phyloP scores from a whole-genome alignment of 2,888 invertebrate species.

The Chorisops tibialis region DNA sequence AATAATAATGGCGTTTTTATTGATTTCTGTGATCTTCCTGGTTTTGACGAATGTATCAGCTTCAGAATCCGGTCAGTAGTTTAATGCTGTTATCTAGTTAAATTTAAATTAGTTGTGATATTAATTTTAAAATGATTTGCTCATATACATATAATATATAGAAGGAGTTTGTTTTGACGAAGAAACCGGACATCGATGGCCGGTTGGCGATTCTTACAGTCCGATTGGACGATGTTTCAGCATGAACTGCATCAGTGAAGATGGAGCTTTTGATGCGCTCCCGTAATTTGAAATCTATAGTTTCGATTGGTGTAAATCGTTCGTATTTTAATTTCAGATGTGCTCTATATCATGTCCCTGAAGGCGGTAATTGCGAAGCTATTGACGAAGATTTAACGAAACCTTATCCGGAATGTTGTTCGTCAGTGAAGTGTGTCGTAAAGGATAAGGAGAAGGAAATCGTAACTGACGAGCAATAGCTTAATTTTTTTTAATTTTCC shows the following conservation, averaged over 20 bases:
- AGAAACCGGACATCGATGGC: slow-evolving; percentile 19
- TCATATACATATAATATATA: too few relatives aligned
- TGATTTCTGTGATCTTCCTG: too few relatives aligned
- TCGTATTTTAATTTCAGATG: not conserved
- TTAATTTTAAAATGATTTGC: too few relatives aligned
- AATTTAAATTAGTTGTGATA: too few relatives aligned
- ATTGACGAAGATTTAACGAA: slow-evolving; percentile 16
- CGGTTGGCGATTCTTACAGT: slow-evolving; percentile 13
- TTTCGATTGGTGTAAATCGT: not conserved
- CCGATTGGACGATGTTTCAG: slow-evolving; percentile 17
- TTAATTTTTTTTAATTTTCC: too few relatives aligned
- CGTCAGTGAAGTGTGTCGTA: slow-evolving; percentile 9
- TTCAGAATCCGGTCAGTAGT: too few relatives aligned
- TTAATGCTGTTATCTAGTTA: too few relatives aligned
- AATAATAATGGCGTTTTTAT: too few relatives aligned
- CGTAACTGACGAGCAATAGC: not conserved
- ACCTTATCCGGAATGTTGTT: slow-evolving; percentile 25
- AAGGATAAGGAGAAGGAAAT: not conserved
- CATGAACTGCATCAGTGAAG: slow-evolving; percentile 5
- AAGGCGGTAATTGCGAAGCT: not conserved
- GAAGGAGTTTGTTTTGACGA: slow-evolving; percentile 10
- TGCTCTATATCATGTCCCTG: not conserved
- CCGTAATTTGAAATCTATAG: not conserved
- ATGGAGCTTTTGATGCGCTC: slow-evolving; percentile 17
- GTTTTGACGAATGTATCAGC: too few relatives aligned